These are phyloP conservation scores for Mythimna ferrago DNA, from an alignment of 2,888 invertebrate species.

Conservation along the genomic window DNA sequence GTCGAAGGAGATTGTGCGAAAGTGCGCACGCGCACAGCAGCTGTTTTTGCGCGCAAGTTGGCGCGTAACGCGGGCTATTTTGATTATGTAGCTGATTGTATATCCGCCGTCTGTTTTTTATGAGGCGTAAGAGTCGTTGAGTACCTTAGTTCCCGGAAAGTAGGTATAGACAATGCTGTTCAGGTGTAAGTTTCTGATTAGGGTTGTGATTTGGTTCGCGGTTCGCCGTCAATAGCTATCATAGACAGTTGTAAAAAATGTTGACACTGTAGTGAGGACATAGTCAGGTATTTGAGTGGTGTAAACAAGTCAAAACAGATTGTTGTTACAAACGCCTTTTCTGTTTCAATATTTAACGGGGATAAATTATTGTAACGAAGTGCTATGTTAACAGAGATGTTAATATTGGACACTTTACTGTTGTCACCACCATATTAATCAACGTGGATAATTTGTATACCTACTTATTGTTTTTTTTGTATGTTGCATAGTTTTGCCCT, in stretches of 20 bases:
- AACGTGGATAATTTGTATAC: too few relatives aligned
- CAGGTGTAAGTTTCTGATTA: not conserved
- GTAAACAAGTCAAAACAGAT: not conserved
- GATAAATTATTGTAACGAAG: not conserved
- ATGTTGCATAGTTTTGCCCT: too few relatives aligned
- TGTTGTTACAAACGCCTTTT: not conserved
- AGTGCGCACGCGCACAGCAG: slow-evolving; percentile 51
- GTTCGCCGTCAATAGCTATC: not conserved
- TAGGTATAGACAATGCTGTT: slow-evolving; percentile 8
- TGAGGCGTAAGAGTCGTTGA: slow-evolving; percentile 16
- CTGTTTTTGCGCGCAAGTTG: slow-evolving; percentile 45
- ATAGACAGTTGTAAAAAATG: not conserved
- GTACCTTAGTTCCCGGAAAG: slow-evolving; percentile 29
- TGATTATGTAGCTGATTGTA: slow-evolving; percentile 48
- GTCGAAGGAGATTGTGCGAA: slow-evolving; percentile 60
- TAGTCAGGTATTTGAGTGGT: not conserved
- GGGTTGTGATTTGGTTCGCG: not conserved
- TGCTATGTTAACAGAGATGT: not conserved
- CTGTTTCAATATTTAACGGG: not conserved
- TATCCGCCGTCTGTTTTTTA: slow-evolving; percentile 37
- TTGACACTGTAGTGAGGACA: not conserved
- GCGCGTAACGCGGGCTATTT: slow-evolving; percentile 49
- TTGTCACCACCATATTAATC: too few relatives aligned
- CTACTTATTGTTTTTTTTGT: too few relatives aligned
- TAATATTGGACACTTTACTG: not conserved